Percentiles rank a stretch among this genome's conserved stretches.
Conservation (phyloP, 2,113 vertebrate genomes). For the Pteruthius melanotis region DNA sequence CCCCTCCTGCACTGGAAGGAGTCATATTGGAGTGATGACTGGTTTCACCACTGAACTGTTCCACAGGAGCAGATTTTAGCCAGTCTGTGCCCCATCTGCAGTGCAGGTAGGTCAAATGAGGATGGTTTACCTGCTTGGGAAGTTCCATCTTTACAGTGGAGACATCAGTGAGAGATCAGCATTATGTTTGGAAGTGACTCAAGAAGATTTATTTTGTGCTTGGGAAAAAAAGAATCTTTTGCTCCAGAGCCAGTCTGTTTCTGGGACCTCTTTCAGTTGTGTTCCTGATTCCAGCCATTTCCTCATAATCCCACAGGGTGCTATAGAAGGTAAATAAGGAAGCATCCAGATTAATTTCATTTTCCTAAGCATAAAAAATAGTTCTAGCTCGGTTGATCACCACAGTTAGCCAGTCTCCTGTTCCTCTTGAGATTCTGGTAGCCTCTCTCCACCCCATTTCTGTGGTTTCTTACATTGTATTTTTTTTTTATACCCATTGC, state of each 20-base stretch:
- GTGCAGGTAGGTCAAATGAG: neutral
- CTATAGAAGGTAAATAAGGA: neutral
- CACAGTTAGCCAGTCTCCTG: neutral
- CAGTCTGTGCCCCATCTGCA: neutral
- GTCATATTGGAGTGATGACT: neutral
- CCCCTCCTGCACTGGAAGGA: neutral
- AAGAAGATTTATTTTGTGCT: neutral
- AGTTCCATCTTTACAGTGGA: neutral
- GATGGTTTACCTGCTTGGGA: neutral
- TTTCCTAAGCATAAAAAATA: neutral
- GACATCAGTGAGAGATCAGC: neutral
- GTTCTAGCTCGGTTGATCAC: neutral
- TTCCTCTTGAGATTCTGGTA: neutral
- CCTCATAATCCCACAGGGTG: neutral
- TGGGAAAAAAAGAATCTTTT: neutral
- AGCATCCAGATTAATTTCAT: neutral
- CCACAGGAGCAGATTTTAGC: neutral
- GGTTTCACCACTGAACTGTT: neutral
- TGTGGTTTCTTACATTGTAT: neutral
- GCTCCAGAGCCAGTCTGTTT: neutral
- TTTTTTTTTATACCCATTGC: neutral
- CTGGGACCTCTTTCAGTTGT: neutral
- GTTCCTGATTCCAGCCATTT: neutral
- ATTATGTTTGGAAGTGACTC: neutral
- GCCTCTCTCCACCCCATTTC: neutral